Percentiles rank a stretch among this genome's conserved stretches.
These are phyloP conservation scores for Andrena minutula DNA, from an alignment of 2,888 invertebrate species.

Conservation along the genomic window DNA sequence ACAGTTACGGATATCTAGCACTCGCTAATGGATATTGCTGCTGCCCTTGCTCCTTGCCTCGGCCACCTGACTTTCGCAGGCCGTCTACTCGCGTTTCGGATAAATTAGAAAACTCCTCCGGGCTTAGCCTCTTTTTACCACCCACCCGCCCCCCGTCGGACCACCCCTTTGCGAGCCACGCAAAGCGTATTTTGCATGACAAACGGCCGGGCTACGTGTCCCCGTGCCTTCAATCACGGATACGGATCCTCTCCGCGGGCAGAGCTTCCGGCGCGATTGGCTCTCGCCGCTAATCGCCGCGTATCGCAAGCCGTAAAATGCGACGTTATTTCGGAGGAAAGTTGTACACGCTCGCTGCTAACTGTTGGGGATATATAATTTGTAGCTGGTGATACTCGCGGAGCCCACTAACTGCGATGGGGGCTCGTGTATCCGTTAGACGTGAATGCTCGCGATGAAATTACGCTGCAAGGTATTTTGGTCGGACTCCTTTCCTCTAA, in stretches of 20 bases:
- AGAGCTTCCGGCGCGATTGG: conserved; percentile 29
- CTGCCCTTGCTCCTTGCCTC: conserved; percentile 67
- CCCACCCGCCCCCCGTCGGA: conserved; percentile 52
- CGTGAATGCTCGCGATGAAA: too few species aligned
- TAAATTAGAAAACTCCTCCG: conserved; percentile 74
- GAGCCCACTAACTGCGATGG: too few species aligned
- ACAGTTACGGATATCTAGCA: conserved; percentile 64
- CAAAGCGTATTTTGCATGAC: conserved; percentile 74
- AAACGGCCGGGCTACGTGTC: conserved; percentile 57
- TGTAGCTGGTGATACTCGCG: too few species aligned
- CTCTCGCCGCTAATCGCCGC: neutral
- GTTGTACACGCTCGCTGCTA: neutral
- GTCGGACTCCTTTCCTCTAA: too few species aligned
- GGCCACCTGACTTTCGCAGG: conserved; percentile 61
- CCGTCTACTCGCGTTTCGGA: conserved; percentile 71
- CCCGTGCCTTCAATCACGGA: conserved; percentile 62
- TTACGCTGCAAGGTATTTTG: too few species aligned
- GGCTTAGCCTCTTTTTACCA: conserved; percentile 52
- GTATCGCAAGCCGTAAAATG: neutral
- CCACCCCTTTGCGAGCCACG: conserved; percentile 62
- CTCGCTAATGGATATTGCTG: conserved; percentile 76
- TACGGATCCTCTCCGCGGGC: conserved; percentile 17
- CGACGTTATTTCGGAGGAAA: neutral
- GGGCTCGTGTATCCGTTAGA: too few species aligned
- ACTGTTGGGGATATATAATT: too few species aligned